A percentile compares a stretch with the other conserved stretches of the same genome.
Evolutionary conservation across 2,113 vertebrate species (phyloP).

Genomic region (Mormyrus iriodes): DNA sequence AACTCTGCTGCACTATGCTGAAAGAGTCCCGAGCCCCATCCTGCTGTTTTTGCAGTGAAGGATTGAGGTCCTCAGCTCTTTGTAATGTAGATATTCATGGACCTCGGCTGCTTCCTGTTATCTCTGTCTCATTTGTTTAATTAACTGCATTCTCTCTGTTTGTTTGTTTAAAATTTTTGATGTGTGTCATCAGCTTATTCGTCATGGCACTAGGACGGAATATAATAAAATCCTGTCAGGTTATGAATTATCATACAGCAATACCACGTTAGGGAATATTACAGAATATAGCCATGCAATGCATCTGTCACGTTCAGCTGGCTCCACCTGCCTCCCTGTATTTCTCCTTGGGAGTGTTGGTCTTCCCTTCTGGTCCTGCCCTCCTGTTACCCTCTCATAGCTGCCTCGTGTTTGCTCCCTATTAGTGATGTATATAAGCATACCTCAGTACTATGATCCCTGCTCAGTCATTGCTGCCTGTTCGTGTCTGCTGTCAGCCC

Average conservation of each 20-base stretch:
- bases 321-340: no score
- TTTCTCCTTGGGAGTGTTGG: no score
- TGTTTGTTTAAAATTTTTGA: neutral
- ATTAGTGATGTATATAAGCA: no score
- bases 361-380: no score
- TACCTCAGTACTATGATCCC: no score
- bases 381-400: no score
- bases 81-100: neutral
- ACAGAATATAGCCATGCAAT: neutral
- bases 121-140: neutral
- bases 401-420: no score
- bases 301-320: no score
- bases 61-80: neutral
- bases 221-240: neutral
- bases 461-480: no score
- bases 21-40: neutral
- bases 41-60: neutral
- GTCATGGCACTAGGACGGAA: neutral
- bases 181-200: neutral
- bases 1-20: neutral
- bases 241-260: neutral
- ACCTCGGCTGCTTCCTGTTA: neutral
- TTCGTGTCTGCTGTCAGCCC: no score
- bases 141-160: neutral
- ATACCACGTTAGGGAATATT: neutral